Evolutionary conservation across 1,140 invertebrate genomes (phyloP), one percentile per base, ranked within the genome.

Genomic region (Rhynchophorus ferrugineus): DNA sequence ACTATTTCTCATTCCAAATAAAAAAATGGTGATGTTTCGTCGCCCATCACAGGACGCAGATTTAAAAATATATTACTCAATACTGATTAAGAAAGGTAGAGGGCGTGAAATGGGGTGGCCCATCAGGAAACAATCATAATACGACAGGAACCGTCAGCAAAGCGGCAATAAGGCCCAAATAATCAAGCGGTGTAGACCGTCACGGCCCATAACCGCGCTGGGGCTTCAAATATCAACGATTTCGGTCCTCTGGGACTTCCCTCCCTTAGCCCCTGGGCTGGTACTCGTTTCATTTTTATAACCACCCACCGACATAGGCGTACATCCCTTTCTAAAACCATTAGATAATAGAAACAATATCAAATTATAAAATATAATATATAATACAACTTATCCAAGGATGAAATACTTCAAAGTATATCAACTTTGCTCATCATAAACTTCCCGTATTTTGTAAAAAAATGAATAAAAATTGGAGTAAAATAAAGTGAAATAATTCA

Each of bases 141-240:
- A 49, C 24, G 16, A 44, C 37, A 21, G 29, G 29, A 6, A 43
- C 19, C 38, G 46, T 22, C 36, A 47, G 51, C 60, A 60, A 63
- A 61, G 59, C 51, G 52, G 16, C 34, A 47, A 54, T 54, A 63
- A 59, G 54, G 57, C 55, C 56, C 60, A 63, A 54, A 63, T 65
- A 65, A 63, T 65, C 52, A 59, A 65, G 58, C 52, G 43, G 49
- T 54, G 35, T 49, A 20, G 56, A 39, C 49, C 65, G 64, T 64
- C 61, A 67, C 66, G 66, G 67, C 54, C 65, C 64, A 68, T 69
- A 69, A 68, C 59, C 54, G 65, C 61, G 59, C 62, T 56, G 54
- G 67, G 65, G 67, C 64, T 69, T 59, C 61, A 69, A 69, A 69
- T 69, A 69, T 69, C 67, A 69, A 55, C 58, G 66, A 61, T 56